Percentiles rank a stretch among this genome's conserved stretches.
Conservation (phyloP, 2,113 vertebrate genomes). For the Melanocharis versteri region DNA sequence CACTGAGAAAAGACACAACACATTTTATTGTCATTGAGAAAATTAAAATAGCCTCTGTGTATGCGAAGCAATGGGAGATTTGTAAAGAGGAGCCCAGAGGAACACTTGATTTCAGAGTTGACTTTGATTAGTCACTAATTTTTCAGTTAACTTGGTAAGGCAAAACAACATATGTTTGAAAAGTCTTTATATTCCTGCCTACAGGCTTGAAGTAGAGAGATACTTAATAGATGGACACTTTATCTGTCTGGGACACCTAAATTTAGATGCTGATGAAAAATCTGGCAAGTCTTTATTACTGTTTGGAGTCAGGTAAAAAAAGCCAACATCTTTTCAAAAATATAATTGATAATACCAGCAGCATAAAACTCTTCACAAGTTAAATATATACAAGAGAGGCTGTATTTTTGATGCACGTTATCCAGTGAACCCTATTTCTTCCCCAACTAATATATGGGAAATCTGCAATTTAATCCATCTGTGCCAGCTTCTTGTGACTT, state of each 20-base stretch:
- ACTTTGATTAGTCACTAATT: conserved; percentile 40
- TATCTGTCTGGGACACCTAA: neutral
- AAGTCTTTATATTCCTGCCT: neutral
- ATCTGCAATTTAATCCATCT: neutral
- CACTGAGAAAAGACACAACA: accelerated
- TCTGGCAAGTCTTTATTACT: neutral
- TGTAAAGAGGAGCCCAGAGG: conserved; percentile 2
- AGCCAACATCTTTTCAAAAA: accelerated
- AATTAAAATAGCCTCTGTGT: conserved; percentile 6
- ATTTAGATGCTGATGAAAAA: neutral
- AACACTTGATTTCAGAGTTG: neutral
- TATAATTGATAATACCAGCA: neutral
- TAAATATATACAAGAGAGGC: neutral
- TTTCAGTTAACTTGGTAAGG: neutral
- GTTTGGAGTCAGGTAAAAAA: neutral
- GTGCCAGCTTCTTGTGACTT: neutral
- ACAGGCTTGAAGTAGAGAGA: neutral
- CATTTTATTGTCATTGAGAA: neutral
- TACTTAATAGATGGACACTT: neutral
- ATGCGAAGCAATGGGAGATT: neutral
- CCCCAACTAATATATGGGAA: neutral
- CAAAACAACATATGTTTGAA: neutral
- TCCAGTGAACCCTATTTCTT: neutral
- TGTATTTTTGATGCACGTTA: neutral
- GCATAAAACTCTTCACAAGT: neutral